Percentiles rank a stretch among this genome's conserved stretches.
Conservation (phyloP, 2,113 vertebrate genomes). For the Theristicus caerulescens region DNA sequence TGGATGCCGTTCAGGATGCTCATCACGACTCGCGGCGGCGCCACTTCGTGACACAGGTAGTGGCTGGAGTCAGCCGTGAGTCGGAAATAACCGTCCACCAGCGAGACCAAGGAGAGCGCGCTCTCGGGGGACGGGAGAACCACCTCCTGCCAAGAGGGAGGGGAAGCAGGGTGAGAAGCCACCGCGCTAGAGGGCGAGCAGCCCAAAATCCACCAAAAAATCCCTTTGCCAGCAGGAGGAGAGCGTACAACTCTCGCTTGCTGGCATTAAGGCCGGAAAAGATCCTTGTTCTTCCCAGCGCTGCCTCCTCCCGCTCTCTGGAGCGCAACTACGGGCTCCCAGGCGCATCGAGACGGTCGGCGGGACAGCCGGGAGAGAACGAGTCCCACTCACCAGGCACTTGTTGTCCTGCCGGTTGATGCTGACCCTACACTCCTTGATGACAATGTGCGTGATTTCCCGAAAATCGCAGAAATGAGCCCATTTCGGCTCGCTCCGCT, state of each 20-base stretch:
- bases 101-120: conserved; percentile 83
- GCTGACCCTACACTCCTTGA: conserved; percentile 74
- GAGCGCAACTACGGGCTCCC: fast-evolving
- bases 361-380: too few relatives aligned
- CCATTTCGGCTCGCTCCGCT: conserved; percentile 64
- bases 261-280: fast-evolving
- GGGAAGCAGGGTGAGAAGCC: not conserved
- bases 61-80: conserved; percentile 91
- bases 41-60: conserved; percentile 91
- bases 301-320: fast-evolving
- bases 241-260: fast-evolving
- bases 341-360: fast-evolving
- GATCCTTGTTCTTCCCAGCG: fast-evolving
- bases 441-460: conserved; percentile 86
- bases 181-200: too few relatives aligned
- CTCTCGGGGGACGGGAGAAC: conserved; percentile 72
- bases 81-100: conserved; percentile 92
- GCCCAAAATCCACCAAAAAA: not conserved
- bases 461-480: conserved; percentile 86
- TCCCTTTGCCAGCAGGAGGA: not conserved
- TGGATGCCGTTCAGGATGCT: conserved; percentile 84
- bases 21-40: conserved; percentile 84
- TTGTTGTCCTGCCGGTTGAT: conserved; percentile 86
- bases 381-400: conserved; percentile 78
- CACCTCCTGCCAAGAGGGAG: conserved; percentile 76